phyloP scores from a whole-genome alignment of 1,140 invertebrate species.

The Hylaeus volcanicus region DNA sequence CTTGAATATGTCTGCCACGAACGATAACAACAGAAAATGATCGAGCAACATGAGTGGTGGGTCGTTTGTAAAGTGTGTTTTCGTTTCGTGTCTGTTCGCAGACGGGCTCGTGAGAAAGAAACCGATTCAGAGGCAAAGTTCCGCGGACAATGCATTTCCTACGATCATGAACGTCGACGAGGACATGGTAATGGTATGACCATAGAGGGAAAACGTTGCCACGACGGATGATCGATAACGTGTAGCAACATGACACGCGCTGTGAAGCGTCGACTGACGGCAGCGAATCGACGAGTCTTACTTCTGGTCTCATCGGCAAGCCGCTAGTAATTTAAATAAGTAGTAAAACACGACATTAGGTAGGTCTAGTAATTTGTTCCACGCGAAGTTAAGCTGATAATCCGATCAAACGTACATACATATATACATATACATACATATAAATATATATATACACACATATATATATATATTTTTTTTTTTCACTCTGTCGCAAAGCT shows the following conservation, averaged over 20 bases:
- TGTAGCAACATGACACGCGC: conserved; percentile 47
- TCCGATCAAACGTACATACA: conserved; percentile 36
- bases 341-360: conserved; percentile 70
- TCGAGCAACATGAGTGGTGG: no score
- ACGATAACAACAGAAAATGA: no score
- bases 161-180: conserved; percentile 78
- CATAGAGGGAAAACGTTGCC: conserved; percentile 39
- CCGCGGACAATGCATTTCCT: conserved; percentile 77
- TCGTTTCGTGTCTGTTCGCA: conserved; percentile 54
- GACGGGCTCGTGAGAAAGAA: conserved; percentile 78
- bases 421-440: conserved; percentile 3
- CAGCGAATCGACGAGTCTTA: conserved; percentile 52
- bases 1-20: no score
- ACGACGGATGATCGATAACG: conserved; percentile 37
- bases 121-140: conserved; percentile 78
- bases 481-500: conserved; percentile 51
- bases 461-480: conserved; percentile 28
- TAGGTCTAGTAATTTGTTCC: conserved; percentile 72
- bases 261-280: conserved; percentile 50
- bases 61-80: neutral
- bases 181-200: conserved; percentile 81
- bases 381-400: conserved; percentile 60
- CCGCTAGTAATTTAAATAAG: conserved; percentile 67
- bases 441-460: neutral
- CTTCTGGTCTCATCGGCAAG: conserved; percentile 51